A percentile compares a stretch with the other conserved stretches of the same genome.
These are phyloP conservation scores for Sisyra nigra DNA, from an alignment of 2,888 invertebrate species.

Conservation along the genomic window DNA sequence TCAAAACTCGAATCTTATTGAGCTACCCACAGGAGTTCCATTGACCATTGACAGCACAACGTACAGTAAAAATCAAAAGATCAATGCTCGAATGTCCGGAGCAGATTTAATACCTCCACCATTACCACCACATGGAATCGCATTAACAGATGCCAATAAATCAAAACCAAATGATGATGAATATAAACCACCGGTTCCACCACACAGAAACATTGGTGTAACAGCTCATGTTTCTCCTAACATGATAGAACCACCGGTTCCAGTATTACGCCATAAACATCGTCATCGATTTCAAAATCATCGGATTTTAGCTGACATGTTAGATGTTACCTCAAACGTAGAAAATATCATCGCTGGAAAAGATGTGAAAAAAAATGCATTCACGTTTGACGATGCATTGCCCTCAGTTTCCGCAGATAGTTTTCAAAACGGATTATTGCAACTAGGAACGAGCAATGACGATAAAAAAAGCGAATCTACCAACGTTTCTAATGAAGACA, in stretches of 20 bases:
- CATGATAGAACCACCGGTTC: constrained; percentile 8
- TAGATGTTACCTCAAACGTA: background rate
- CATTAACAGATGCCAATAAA: constrained; percentile 5
- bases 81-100: constrained; percentile 17
- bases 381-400: constrained; percentile 8
- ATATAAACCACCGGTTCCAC: constrained; percentile 79
- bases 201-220: constrained; percentile 58
- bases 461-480: constrained; percentile 33
- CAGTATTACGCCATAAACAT: constrained; percentile 20
- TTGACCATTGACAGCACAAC: constrained; percentile 46
- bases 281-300: constrained; percentile 26
- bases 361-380: constrained; percentile 6
- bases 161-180: constrained; percentile 33
- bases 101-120: constrained; percentile 29
- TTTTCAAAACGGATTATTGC: constrained; percentile 31
- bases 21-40: constrained; percentile 35
- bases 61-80: constrained; percentile 45
- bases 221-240: constrained; percentile 31
- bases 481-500: constrained; percentile 29
- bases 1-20: constrained; percentile 58
- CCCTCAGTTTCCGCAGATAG: constrained; percentile 22
- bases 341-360: background rate
- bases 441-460: constrained; percentile 17
- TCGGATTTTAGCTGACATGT: constrained; percentile 22
- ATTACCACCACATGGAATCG: constrained; percentile 33